Conservation (phyloP, 2,797 vertebrate genomes). For the Xyrichtys novacula region DNA sequence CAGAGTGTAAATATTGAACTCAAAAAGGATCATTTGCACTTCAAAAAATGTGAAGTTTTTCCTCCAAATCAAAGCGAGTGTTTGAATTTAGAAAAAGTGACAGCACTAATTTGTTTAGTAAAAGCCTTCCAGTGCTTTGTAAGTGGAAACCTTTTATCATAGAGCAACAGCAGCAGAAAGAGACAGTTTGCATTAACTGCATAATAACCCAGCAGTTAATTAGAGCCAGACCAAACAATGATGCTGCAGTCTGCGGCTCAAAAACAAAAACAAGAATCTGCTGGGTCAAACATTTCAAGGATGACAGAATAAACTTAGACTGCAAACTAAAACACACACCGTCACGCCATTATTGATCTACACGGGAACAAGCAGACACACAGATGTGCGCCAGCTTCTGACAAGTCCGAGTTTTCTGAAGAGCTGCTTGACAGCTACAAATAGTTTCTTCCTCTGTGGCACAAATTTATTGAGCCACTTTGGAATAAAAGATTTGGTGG, state of each 20-base stretch:
- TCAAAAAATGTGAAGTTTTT: not conserved
- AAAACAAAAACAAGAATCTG: not conserved
- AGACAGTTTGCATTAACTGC: conserved; percentile 5
- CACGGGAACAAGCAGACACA: not conserved
- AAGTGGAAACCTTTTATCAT: conserved; percentile 17
- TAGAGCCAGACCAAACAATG: conserved; percentile 1
- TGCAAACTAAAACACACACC: not conserved
- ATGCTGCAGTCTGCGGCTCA: not conserved
- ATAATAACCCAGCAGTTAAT: not conserved
- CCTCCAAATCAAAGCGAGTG: not conserved
- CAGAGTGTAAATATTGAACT: not conserved
- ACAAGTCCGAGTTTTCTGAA: conserved; percentile 38
- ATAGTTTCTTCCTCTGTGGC: conserved; percentile 25
- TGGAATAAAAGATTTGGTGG: conserved; percentile 55
- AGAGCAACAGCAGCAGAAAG: conserved; percentile 14
- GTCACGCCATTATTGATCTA: not conserved
- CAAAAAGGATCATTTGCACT: not conserved
- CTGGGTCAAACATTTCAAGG: not conserved
- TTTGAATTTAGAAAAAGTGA: not conserved
- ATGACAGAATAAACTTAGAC: not conserved
- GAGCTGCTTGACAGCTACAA: conserved; percentile 42
- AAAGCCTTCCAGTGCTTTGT: conserved; percentile 10
- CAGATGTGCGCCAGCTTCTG: not conserved
- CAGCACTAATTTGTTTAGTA: conserved; percentile 4
- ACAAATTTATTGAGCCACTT: conserved; percentile 42